Percentiles rank a stretch among this genome's conserved stretches.
Conservation (phyloP, 2,113 vertebrate species). For the Megaceryle maxima region DNA sequence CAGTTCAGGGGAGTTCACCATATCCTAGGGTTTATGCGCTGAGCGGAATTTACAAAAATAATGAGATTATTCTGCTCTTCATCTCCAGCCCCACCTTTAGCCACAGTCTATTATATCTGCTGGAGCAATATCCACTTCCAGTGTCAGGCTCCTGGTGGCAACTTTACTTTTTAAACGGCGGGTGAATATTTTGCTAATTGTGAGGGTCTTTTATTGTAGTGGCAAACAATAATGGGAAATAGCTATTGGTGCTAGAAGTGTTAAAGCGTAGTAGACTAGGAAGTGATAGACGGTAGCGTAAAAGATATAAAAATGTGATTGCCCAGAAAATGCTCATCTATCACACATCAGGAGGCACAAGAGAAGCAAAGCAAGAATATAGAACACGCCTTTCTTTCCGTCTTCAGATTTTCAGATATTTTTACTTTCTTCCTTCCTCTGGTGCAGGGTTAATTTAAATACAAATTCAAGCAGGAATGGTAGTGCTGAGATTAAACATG, state of each 20-base stretch:
- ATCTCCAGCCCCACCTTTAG: constrained; percentile 21
- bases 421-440: constrained; percentile 1
- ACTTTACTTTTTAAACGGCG: background rate
- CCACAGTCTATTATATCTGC: background rate
- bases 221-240: background rate
- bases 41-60: constrained; percentile 38
- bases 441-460: background rate
- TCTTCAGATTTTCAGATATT: background rate
- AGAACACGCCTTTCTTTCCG: constrained; percentile 29
- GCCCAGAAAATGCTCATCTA: constrained; percentile 41
- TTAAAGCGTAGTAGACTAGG: constrained; percentile 21
- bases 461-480: background rate
- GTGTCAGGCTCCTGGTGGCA: constrained; percentile 14
- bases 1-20: constrained; percentile 64
- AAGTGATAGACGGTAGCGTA: constrained; percentile 35
- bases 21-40: constrained; percentile 42
- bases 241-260: constrained; percentile 11
- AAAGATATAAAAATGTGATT: constrained; percentile 48
- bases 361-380: constrained; percentile 4
- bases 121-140: background rate
- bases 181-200: background rate
- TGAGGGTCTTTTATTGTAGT: background rate
- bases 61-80: background rate
- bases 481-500: background rate
- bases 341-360: constrained; percentile 40